Conservation (phyloP, 2,888 invertebrate genomes). For the Asteroscopus sphinx region DNA sequence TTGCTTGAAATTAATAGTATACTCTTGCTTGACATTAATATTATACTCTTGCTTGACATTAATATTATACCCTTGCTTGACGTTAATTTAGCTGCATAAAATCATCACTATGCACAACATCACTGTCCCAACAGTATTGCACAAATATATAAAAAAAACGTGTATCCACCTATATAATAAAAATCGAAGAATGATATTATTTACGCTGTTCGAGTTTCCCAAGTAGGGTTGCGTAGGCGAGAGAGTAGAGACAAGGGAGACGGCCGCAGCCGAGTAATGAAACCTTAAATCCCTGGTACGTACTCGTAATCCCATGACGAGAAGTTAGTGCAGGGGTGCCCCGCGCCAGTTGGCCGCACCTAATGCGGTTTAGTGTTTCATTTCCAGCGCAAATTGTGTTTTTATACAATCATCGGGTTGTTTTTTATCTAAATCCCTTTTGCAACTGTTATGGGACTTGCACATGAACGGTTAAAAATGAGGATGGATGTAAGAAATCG, state of each 20-base stretch:
- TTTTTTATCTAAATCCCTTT: slow-evolving; percentile 78
- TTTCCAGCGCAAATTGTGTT: slow-evolving; percentile 86
- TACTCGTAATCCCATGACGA: slow-evolving; percentile 88
- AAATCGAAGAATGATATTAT: too few species aligned
- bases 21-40: too few species aligned
- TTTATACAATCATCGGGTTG: slow-evolving; percentile 77
- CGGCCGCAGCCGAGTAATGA: slow-evolving; percentile 82
- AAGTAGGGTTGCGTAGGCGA: slow-evolving; percentile 54
- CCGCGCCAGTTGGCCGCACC: slow-evolving; percentile 82
- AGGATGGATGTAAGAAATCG: slow-evolving; percentile 19
- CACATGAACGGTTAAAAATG: slow-evolving; percentile 17
- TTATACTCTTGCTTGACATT: too few species aligned
- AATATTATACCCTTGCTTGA: too few species aligned
- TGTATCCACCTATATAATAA: too few species aligned
- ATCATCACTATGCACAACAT: too few species aligned
- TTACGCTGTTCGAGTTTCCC: slow-evolving; percentile 51
- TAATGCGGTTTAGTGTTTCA: slow-evolving; percentile 89
- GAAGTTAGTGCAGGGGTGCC: slow-evolving; percentile 81
- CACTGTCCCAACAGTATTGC: too few species aligned
- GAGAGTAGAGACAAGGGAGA: slow-evolving; percentile 63
- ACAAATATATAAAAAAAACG: too few species aligned
- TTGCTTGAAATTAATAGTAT: too few species aligned
- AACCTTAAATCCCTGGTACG: slow-evolving; percentile 90
- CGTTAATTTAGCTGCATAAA: too few species aligned
- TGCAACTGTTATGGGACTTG: slow-evolving; percentile 51